These are phyloP conservation scores for Ariolimax columbianus DNA, from an alignment of 2,888 invertebrate genomes.

Conservation along the genomic window DNA sequence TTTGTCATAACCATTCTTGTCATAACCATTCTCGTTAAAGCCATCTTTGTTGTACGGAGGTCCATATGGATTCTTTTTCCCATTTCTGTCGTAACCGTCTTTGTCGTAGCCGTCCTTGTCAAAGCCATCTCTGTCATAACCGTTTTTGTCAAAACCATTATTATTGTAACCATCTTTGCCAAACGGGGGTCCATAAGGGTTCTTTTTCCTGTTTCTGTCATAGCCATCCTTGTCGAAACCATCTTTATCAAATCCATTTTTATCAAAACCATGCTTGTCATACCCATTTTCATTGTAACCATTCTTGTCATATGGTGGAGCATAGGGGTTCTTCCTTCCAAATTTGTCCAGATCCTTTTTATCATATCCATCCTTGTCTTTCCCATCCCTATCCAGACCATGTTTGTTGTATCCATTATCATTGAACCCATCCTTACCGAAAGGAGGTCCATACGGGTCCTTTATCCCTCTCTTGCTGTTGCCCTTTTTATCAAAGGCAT, in stretches of 20 bases:
- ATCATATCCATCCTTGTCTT: conserved; percentile 51
- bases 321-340: conserved; percentile 11
- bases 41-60: conserved; percentile 21
- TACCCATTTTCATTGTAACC: conserved; percentile 13
- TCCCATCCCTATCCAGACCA: conserved; percentile 50
- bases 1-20: conserved; percentile 28
- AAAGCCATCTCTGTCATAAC: conserved; percentile 21
- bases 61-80: conserved; percentile 20
- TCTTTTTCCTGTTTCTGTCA: not conserved
- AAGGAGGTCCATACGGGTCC: conserved; percentile 26
- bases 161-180: conserved; percentile 32
- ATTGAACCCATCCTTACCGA: conserved; percentile 40
- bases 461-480: conserved; percentile 4
- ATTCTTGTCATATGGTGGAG: conserved; percentile 1
- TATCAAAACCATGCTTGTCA: conserved; percentile 9
- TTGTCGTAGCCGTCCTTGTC: conserved; percentile 21
- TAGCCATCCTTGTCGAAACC: not conserved
- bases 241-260: conserved; percentile 13
- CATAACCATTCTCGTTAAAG: conserved; percentile 30
- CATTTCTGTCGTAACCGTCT: conserved; percentile 19
- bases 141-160: conserved; percentile 17
- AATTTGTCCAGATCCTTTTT: conserved; percentile 14
- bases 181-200: not conserved
- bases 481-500: conserved; percentile 35
- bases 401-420: conserved; percentile 23